These are phyloP conservation scores for Solenodon paradoxus DNA, from an alignment of 2,113 vertebrate genomes.

Conservation along the genomic window DNA sequence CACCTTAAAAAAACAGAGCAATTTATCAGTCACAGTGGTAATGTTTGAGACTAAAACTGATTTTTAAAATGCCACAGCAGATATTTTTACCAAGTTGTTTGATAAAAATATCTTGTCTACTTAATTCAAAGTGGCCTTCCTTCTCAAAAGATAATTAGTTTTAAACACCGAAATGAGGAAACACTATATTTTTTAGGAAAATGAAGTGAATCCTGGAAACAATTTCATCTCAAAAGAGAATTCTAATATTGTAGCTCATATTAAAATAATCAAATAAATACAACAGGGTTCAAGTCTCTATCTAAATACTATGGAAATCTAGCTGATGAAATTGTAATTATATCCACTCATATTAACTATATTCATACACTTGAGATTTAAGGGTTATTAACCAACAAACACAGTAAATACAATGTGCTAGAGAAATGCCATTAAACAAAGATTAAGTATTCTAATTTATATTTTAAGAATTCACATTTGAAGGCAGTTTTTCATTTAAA, in stretches of 20 bases:
- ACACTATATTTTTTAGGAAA: background rate
- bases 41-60: background rate
- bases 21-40: background rate
- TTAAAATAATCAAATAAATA: background rate
- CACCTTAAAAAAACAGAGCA: slow-evolving; percentile 31
- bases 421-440: background rate
- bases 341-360: background rate
- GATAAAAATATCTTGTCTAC: background rate
- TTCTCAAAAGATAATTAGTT: background rate
- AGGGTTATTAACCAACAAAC: background rate
- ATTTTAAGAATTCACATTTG: slow-evolving; percentile 4
- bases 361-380: background rate
- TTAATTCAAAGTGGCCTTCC: background rate
- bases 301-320: slow-evolving; percentile 17
- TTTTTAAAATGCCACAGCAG: background rate
- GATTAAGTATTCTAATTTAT: background rate
- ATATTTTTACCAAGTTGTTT: background rate
- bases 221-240: background rate
- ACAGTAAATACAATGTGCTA: background rate
- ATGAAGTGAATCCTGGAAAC: background rate
- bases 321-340: background rate
- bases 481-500: background rate
- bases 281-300: background rate
- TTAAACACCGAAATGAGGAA: background rate
- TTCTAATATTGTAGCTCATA: background rate